A percentile compares a stretch with the other conserved stretches of the same genome.
Evolutionary conservation across 2,797 vertebrate species (phyloP).

Genomic region (Decapterus maruadsi): DNA sequence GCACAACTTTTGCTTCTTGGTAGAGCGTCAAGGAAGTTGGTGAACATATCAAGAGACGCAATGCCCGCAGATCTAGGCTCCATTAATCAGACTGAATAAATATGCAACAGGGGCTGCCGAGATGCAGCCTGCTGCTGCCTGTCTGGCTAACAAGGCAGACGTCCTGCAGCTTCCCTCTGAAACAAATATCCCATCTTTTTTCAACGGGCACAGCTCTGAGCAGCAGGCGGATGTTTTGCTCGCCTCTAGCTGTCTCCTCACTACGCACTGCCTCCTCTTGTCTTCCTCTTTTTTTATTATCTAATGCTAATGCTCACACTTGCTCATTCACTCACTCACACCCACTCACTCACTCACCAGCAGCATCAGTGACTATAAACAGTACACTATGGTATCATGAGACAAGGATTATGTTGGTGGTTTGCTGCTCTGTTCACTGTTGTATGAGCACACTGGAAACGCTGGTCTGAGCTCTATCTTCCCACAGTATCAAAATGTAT

Average conservation of each 20-base stretch:
- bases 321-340: slow-evolving; percentile 39
- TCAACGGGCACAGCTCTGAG: slow-evolving; percentile 62
- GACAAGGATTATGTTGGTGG: slow-evolving; percentile 17
- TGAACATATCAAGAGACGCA: slow-evolving; percentile 52
- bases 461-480: background rate
- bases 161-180: slow-evolving; percentile 65
- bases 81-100: slow-evolving; percentile 77
- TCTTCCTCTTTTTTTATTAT: slow-evolving; percentile 42
- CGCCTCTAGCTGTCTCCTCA: slow-evolving; percentile 45
- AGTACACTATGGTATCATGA: slow-evolving; percentile 13
- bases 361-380: slow-evolving; percentile 32
- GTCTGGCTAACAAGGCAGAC: slow-evolving; percentile 70
- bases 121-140: slow-evolving; percentile 67
- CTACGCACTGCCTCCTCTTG: slow-evolving; percentile 36
- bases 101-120: slow-evolving; percentile 71
- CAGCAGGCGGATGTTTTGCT: slow-evolving; percentile 54
- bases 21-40: slow-evolving; percentile 32
- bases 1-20: slow-evolving; percentile 26
- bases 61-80: slow-evolving; percentile 59
- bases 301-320: slow-evolving; percentile 22
- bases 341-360: slow-evolving; percentile 29
- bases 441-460: slow-evolving; percentile 5
- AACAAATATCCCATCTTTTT: slow-evolving; percentile 51
- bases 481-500: too few species aligned
- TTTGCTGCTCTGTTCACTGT: background rate